A percentile compares a stretch with the other conserved stretches of the same genome.
phyloP scores from a whole-genome alignment of 37 sponge, comb jelly and placozoan species.

The Ianthella basta region DNA sequence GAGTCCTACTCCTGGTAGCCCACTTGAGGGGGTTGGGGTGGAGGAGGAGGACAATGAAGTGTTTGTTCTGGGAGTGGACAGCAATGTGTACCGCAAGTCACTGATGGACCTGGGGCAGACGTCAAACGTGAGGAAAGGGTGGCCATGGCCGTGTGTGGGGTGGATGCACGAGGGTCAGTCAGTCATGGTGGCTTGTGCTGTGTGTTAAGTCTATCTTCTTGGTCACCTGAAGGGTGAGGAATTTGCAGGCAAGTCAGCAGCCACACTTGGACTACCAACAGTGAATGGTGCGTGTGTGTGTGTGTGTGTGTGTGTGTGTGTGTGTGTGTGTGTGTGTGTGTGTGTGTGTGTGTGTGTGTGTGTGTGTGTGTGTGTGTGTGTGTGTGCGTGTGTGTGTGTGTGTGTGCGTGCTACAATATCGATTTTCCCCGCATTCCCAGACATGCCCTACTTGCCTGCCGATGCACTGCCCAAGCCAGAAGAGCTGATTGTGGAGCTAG shows the following conservation, averaged over 20 bases:
- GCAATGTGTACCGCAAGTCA: constrained; percentile 55
- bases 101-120: constrained; percentile 39
- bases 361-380: background rate
- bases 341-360: constrained; percentile 5
- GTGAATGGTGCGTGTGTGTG: constrained; percentile 17
- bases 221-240: constrained; percentile 37
- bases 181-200: no score
- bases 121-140: no score
- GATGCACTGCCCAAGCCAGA: background rate
- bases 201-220: no score
- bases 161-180: no score
- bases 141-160: no score
- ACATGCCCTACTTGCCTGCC: background rate
- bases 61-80: constrained; percentile 63
- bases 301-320: constrained; percentile 15
- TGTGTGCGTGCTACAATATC: no score
- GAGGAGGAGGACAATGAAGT: background rate
- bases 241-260: no score
- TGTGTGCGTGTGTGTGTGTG: background rate
- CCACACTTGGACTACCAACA: no score
- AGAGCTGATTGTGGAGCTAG: constrained; percentile 14
- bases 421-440: no score
- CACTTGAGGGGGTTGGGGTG: background rate
- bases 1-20: background rate
- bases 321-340: constrained; percentile 29